Base-by-base conservation (phyloP, 1,140 invertebrate species). In the Penaeus japonicus region DNA sequence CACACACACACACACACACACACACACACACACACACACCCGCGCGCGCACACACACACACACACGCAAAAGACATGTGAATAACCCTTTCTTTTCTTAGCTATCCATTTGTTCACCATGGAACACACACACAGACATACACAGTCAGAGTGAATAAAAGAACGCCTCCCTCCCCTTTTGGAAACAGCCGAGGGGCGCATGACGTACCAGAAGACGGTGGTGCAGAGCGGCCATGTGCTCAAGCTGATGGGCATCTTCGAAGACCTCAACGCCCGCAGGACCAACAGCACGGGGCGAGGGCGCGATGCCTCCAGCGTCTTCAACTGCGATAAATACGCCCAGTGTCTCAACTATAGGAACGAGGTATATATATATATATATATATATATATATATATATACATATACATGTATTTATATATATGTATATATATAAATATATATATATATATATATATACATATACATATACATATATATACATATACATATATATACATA, bases 281-380 rank as follows among this genome's bases (percentile, higher is more conserved):
- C 79, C n/a, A 89, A 70, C 55, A 55, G 80, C 81, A 89, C 89
- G 30, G 89, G 90, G 24, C 80, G 89, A 22, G 90, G 91, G 86
- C 87, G 81, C 4, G 87, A 88, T 10, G 62, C 73, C 3, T 39
- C 77, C 32, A 75, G 62, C 10, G 70, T 73, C 65, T 78, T 78
- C 65, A 83, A 18, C 53, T 89, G 75, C 75, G 90, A 91, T 83
- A 91, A 92, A 86, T 93, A 92, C 88, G 91, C 92, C 30, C 92
- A 93, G 89, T 93, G 92, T 85, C 90, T 93, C 10, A 92, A 91
- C 80, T 91, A 92, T 47, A 91, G 91, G 83, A 92, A 92, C 75
- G 92, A 93, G 92, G 91, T 39, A 39, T 39, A 39, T 7, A 39
- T 39, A 39, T 39, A 39, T 7, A 39, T 39, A 39, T 39, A 39